Base-by-base conservation (phyloP, 2,888 invertebrate genomes). In the Cryptophagus acutangulus region DNA sequence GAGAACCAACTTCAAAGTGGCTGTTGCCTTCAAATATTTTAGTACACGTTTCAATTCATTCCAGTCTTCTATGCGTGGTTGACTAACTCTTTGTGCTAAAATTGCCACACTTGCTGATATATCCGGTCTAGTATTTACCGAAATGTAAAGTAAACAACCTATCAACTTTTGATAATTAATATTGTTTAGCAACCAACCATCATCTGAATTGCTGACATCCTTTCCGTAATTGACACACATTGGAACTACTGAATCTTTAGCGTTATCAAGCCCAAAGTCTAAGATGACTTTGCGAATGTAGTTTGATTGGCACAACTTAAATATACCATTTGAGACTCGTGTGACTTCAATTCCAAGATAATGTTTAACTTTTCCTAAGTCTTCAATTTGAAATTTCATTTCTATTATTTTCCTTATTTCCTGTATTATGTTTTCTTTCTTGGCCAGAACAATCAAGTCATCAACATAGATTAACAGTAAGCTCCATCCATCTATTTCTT, bases 31-130 rank as follows among this genome's bases (percentile, higher is more conserved):
- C 17, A 59, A 36, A 17, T 58, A 60, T 16, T 50, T 41, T 1
- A 48, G 12, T 2, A 59, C 41, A 40, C 59, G 48, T 44, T 56
- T 61, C 10, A 52, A 41, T 46, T 59, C 56, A 2, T 33, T 48
- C 56, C 58, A 59, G 43, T 63, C 59, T 15, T 10, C 37, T 30
- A 43, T 14, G 17, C 46, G 48, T 25, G 60, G 58, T 9, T 41
- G 20, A 20, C 48, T 51, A n/a, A 55, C 52, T 10, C 47, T 46
- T 43, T 59, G 56, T 31, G 55, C 55, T 8, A 59, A 42, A 28
- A 57, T 52, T 1, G 43, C 36, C 0, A 59, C 45, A 36, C 49
- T 50, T 16, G 48, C 49, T n/a, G 49, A 13, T 18, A 58, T 58
- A 41, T 59, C 60, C 8, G 57, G 55, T 38, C 58, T 42, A 12